phyloP scores from a whole-genome alignment of 2,113 vertebrate species.

The Tenrec ecaudatus region DNA sequence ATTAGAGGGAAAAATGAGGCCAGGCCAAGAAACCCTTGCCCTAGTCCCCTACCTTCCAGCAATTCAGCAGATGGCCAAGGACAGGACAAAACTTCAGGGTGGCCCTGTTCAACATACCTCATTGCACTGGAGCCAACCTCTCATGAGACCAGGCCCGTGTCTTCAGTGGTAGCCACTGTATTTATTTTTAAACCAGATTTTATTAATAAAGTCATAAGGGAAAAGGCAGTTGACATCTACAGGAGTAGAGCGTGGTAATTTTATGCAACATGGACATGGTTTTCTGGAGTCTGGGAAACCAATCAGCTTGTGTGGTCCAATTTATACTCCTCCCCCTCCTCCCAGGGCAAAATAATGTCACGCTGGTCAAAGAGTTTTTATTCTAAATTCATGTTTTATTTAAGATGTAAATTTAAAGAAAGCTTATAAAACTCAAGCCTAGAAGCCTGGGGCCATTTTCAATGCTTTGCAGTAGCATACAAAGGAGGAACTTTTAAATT shows the following conservation, averaged over 20 bases:
- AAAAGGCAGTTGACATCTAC: constrained; percentile 58
- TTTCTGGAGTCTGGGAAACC: constrained; percentile 57
- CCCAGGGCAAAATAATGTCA: neutral
- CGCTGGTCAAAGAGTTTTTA: neutral
- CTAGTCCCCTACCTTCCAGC: neutral
- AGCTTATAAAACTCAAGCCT: constrained; percentile 30
- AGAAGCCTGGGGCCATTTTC: constrained; percentile 13
- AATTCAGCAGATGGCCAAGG: neutral
- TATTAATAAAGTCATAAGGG: constrained; percentile 51
- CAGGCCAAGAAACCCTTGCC: neutral
- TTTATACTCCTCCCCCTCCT: neutral
- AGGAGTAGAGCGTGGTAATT: constrained; percentile 22
- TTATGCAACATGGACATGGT: constrained; percentile 8
- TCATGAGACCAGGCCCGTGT: constrained; percentile 29
- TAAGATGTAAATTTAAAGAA: constrained; percentile 38
- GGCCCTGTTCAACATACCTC: constrained; percentile 54
- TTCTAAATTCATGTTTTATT: constrained; percentile 39
- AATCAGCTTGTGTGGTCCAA: constrained; percentile 61
- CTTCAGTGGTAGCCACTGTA: constrained; percentile 58
- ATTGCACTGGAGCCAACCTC: constrained; percentile 9
- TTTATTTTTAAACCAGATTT: constrained; percentile 77
- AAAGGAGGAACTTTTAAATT: constrained; percentile 37
- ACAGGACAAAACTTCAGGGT: constrained; percentile 20
- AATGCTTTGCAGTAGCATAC: neutral
- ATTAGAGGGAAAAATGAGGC: neutral